A percentile compares a stretch with the other conserved stretches of the same genome.
Conservation (phyloP, 2,888 invertebrate species). For the Tryphoninae sp. region DNA sequence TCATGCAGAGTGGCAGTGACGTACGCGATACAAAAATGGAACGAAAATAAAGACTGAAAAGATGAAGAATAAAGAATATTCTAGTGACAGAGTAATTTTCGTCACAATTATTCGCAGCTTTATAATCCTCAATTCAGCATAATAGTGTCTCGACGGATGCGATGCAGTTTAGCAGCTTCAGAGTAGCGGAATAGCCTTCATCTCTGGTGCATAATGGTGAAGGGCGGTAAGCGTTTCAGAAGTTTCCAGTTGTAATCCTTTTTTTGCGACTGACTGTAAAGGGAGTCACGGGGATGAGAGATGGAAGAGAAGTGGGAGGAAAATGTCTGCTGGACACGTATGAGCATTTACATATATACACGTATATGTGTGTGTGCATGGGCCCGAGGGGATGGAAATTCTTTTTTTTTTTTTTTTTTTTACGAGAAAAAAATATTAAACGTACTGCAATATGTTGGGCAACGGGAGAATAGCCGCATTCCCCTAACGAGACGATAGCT, state of each 20-base stretch:
- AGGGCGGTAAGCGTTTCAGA: conserved; percentile 5
- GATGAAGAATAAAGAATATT: background rate
- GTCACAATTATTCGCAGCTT: conserved; percentile 38
- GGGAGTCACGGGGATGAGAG: background rate
- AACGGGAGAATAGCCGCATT: background rate
- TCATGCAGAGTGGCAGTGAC: background rate
- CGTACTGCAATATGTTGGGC: conserved; percentile 32
- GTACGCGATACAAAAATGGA: background rate
- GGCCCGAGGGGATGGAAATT: background rate
- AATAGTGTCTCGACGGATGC: background rate
- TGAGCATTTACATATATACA: background rate
- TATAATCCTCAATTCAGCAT: conserved; percentile 24
- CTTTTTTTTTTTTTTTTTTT: conserved; percentile 5
- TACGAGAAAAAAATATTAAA: background rate
- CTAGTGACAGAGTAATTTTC: background rate
- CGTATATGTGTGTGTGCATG: background rate
- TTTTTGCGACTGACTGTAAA: background rate
- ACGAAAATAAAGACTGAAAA: background rate
- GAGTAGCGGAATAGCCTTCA: background rate
- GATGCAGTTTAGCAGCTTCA: background rate
- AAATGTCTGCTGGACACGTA: background rate
- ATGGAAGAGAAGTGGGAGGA: conserved; percentile 5
- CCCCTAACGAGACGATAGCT: conserved; percentile 8
- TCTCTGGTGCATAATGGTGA: background rate
- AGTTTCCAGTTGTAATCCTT: background rate